phyloP scores from a whole-genome alignment of 1,140 invertebrate genomes.

The Maniola jurtina region DNA sequence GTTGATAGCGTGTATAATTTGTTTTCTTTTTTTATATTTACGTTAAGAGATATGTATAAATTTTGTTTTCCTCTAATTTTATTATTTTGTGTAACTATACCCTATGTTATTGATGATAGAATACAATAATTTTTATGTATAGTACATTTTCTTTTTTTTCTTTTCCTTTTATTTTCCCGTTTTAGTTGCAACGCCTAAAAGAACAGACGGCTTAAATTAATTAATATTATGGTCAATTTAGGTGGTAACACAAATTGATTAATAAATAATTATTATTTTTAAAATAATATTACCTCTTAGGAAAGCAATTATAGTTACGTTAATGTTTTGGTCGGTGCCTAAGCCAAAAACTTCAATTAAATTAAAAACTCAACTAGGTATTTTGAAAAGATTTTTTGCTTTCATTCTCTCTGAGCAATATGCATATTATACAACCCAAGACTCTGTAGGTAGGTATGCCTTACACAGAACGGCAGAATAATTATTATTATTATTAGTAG shows the following conservation, averaged over 20 bases:
- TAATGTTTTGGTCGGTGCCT: background rate
- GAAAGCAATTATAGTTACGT: slow-evolving; percentile 22
- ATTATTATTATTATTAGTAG: too few species aligned
- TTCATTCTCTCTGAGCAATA: too few species aligned
- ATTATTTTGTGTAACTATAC: slow-evolving; percentile 75
- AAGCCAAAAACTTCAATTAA: background rate
- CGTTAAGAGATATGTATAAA: slow-evolving; percentile 78
- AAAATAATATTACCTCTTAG: slow-evolving; percentile 19
- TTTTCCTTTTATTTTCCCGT: slow-evolving; percentile 47
- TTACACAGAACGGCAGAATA: too few species aligned
- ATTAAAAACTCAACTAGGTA: too few species aligned
- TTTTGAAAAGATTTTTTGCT: too few species aligned
- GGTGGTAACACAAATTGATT: slow-evolving; percentile 1
- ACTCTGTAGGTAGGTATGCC: too few species aligned
- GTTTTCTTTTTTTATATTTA: slow-evolving; percentile 71
- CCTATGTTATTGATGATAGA: slow-evolving; percentile 78
- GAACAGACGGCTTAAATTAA: slow-evolving; percentile 17
- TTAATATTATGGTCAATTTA: slow-evolving; percentile 42
- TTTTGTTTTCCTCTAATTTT: slow-evolving; percentile 76
- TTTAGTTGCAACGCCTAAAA: slow-evolving; percentile 18
- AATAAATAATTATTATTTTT: slow-evolving; percentile 9
- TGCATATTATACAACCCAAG: too few species aligned
- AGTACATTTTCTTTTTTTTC: slow-evolving; percentile 68
- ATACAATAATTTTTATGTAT: slow-evolving; percentile 79
- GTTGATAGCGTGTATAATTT: slow-evolving; percentile 76